Evolutionary conservation across 2,888 invertebrate species (phyloP).

Genomic region (Philaethria dido): DNA sequence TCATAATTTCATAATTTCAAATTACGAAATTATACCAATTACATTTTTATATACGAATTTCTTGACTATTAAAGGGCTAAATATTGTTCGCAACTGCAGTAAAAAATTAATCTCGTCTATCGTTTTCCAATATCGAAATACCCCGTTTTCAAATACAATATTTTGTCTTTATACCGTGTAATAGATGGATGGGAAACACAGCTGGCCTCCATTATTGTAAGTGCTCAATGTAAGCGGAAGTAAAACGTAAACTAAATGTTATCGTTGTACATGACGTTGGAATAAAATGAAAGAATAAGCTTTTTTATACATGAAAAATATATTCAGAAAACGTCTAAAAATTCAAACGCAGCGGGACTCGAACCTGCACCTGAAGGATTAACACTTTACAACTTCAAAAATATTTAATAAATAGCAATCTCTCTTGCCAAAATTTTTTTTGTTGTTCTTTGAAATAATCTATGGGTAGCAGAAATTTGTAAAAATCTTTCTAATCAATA

Average conservation of each 20-base stretch:
- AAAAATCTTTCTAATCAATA: too few species aligned
- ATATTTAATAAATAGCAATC: too few species aligned
- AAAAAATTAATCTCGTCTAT: slow-evolving; percentile 9
- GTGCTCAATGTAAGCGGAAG: slow-evolving; percentile 22
- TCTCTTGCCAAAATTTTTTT: too few species aligned
- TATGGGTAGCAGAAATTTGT: too few species aligned
- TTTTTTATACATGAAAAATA: too few species aligned
- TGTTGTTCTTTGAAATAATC: too few species aligned
- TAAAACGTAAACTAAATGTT: slow-evolving; percentile 11
- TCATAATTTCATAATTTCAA: too few species aligned
- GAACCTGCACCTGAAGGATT: too few species aligned
- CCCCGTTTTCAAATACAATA: slow-evolving; percentile 18
- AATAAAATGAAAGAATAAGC: not conserved
- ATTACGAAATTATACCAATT: not conserved
- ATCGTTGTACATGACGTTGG: slow-evolving; percentile 2
- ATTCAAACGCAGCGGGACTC: too few species aligned
- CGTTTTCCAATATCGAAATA: slow-evolving; percentile 23
- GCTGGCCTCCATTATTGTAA: slow-evolving; percentile 28
- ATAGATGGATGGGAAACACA: slow-evolving; percentile 26
- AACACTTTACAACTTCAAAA: too few species aligned
- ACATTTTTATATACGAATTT: not conserved
- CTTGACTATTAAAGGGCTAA: not conserved
- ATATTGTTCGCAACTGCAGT: not conserved
- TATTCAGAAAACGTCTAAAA: too few species aligned
- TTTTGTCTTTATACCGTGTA: slow-evolving; percentile 26